A percentile compares a stretch with the other conserved stretches of the same genome.
Conservation (phyloP, 2,113 vertebrate species). For the Hiodon alosoides region DNA sequence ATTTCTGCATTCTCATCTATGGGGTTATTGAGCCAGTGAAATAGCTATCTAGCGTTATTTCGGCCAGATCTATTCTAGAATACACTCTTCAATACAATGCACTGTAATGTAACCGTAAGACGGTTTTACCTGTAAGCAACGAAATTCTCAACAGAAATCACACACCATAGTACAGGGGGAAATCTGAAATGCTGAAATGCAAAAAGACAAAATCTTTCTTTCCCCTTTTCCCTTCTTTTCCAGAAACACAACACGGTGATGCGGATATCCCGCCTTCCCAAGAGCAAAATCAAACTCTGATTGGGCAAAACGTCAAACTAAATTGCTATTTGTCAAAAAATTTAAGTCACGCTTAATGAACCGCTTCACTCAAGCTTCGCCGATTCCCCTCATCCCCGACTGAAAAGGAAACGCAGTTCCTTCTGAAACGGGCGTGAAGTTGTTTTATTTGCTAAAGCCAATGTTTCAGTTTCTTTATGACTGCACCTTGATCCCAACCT, state of each 20-base stretch:
- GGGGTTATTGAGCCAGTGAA: background rate
- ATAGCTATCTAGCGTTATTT: background rate
- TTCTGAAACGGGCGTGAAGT: too few species aligned
- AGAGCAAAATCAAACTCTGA: slow-evolving; percentile 16
- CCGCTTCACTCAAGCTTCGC: too few species aligned
- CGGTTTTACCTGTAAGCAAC: slow-evolving; percentile 55
- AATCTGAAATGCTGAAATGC: slow-evolving; percentile 39
- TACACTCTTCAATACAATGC: background rate
- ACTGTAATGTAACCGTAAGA: background rate
- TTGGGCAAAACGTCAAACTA: slow-evolving; percentile 39
- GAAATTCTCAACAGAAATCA: slow-evolving; percentile 20
- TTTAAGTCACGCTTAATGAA: background rate
- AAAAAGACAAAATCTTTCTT: slow-evolving; percentile 41
- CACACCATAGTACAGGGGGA: slow-evolving; percentile 26
- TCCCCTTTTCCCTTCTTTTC: slow-evolving; percentile 43
- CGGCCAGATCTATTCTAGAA: background rate
- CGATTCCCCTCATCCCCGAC: too few species aligned
- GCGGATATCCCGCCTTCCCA: slow-evolving; percentile 32
- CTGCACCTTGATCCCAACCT: too few species aligned
- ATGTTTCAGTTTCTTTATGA: too few species aligned
- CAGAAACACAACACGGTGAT: slow-evolving; percentile 54
- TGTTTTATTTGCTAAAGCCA: too few species aligned
- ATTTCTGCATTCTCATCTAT: background rate
- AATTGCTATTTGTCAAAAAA: slow-evolving; percentile 28
- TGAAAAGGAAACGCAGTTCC: too few species aligned